Evolutionary conservation across 2,888 invertebrate species (phyloP).

Genomic region (Lithodes maja): DNA sequence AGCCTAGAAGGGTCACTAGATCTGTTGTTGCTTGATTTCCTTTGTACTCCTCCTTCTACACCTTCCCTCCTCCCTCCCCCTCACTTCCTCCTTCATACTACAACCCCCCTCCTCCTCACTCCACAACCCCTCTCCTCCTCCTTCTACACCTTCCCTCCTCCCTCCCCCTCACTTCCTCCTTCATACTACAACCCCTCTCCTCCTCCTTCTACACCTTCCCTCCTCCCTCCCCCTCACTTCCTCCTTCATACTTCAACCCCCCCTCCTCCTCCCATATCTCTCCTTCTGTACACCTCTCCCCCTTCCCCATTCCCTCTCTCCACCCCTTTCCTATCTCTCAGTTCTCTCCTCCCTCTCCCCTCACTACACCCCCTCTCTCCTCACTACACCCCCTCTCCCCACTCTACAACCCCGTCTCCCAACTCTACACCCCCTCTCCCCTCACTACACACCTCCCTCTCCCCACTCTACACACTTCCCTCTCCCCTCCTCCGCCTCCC

Average conservation of each 20-base stretch:
- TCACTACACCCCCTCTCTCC: background rate
- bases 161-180: background rate
- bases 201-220: background rate
- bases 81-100: background rate
- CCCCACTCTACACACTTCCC: background rate
- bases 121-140: background rate
- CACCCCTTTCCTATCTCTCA: background rate
- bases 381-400: background rate
- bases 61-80: too few species aligned
- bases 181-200: background rate
- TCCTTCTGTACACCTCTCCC: background rate
- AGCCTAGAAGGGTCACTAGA: too few species aligned
- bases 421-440: background rate
- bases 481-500: background rate
- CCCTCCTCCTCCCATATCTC: background rate
- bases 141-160: background rate
- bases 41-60: too few species aligned
- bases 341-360: background rate
- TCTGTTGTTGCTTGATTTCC: too few species aligned
- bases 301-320: background rate
- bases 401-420: background rate
- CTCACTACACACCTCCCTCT: background rate
- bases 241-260: background rate
- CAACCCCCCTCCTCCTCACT: background rate
- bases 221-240: background rate